Conservation (phyloP, 2,113 vertebrate genomes). For the Lichenostomus cassidix region DNA sequence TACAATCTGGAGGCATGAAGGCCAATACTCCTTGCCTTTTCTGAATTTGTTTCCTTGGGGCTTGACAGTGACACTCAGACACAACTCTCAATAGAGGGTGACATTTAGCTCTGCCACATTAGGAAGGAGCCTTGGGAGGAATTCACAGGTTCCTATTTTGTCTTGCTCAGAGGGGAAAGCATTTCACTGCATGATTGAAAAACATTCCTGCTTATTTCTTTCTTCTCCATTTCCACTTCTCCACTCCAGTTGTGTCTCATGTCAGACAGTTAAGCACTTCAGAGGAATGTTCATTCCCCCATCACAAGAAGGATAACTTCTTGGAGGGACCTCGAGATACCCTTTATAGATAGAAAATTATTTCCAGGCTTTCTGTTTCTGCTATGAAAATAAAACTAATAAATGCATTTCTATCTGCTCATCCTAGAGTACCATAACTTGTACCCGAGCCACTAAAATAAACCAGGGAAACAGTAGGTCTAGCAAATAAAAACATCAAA, state of each 20-base stretch:
- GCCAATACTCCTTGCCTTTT: not conserved
- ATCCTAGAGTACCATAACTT: not conserved
- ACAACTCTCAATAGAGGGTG: not conserved
- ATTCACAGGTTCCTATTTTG: slow-evolving; percentile 14
- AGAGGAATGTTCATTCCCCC: not conserved
- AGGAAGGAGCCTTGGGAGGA: not conserved
- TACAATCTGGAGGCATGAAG: not conserved
- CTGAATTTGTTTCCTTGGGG: not conserved
- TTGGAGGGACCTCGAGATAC: not conserved
- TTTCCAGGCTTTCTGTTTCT: not conserved
- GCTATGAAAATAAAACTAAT: not conserved
- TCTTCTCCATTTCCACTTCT: not conserved
- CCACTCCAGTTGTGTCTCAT: not conserved
- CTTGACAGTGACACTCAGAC: not conserved
- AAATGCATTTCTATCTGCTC: not conserved
- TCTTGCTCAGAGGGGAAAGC: not conserved
- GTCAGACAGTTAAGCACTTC: not conserved
- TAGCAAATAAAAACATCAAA: not conserved
- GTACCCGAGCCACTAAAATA: not conserved
- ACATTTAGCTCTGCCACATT: slow-evolving; percentile 22
- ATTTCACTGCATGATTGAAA: not conserved
- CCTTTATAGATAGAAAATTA: not conserved
- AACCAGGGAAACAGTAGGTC: not conserved
- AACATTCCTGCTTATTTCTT: not conserved
- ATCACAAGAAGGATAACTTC: not conserved